Percentiles rank a stretch among this genome's conserved stretches.
Conservation (phyloP, 2,888 invertebrate species). For the Acrocyrtus sp. region DNA sequence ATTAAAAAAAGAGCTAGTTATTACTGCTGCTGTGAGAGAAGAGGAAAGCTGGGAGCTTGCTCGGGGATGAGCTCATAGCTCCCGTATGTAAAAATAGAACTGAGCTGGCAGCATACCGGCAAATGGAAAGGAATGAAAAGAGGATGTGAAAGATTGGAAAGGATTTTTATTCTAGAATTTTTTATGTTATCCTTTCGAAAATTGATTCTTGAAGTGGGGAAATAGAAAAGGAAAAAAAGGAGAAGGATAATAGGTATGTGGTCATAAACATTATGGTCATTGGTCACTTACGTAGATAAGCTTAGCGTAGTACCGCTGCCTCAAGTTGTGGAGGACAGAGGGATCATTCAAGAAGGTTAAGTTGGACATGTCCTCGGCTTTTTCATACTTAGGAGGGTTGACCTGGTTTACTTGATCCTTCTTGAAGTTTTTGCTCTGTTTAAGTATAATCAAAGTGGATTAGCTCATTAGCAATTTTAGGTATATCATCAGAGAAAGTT, state of each 20-base stretch:
- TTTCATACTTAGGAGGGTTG: constrained; percentile 99
- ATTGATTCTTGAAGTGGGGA: too few species aligned
- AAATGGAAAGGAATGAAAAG: not conserved
- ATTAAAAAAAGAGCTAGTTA: not conserved
- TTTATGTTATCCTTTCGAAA: too few species aligned
- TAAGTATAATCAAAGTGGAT: constrained; percentile 67
- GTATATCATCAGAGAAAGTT: not conserved
- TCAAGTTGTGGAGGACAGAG: constrained; percentile 97
- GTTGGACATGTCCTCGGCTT: constrained; percentile 98
- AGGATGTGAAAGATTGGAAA: not conserved
- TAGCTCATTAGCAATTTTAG: not conserved
- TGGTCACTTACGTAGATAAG: constrained; percentile 97
- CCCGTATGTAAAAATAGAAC: constrained; percentile 41
- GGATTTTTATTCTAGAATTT: too few species aligned
- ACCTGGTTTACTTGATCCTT: constrained; percentile 95
- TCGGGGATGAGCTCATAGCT: constrained; percentile 11
- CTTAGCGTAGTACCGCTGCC: constrained; percentile 96
- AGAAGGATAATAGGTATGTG: not conserved
- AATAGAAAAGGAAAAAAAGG: too few species aligned
- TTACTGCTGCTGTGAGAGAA: not conserved
- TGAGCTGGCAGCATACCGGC: constrained; percentile 17
- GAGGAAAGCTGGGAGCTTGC: not conserved
- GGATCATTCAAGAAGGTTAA: constrained; percentile 99
- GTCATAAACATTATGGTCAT: too few species aligned
- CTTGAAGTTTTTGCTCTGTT: constrained; percentile 83